Evolutionary conservation across 2,888 invertebrate species (phyloP).

Genomic region (Pristionchus maxplancki): DNA sequence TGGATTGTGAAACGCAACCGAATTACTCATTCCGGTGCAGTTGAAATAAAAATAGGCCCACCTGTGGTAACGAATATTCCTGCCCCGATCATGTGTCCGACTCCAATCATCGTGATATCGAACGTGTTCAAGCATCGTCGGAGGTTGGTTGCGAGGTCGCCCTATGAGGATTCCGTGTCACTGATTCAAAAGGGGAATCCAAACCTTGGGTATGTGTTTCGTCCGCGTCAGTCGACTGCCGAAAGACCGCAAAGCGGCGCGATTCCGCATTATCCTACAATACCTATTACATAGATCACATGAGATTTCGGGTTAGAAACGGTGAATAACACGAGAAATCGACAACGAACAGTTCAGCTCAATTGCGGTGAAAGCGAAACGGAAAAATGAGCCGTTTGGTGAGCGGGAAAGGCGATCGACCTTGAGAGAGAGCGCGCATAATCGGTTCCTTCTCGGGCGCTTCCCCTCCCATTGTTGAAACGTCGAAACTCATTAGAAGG

Average conservation of each 20-base stretch:
- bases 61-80: slow-evolving; percentile 90
- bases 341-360: too few species aligned
- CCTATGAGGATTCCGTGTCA: background rate
- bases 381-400: too few species aligned
- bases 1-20: background rate
- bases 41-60: background rate
- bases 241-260: background rate
- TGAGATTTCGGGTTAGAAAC: too few species aligned
- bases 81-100: slow-evolving; percentile 95
- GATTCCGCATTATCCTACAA: background rate
- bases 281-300: too few species aligned
- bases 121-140: slow-evolving; percentile 57
- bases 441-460: too few species aligned
- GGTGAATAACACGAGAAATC: too few species aligned
- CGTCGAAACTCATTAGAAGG: too few species aligned
- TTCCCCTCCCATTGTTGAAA: too few species aligned
- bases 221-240: background rate
- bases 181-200: background rate
- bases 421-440: too few species aligned
- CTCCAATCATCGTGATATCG: slow-evolving; percentile 87
- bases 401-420: too few species aligned
- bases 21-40: background rate
- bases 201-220: background rate
- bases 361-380: too few species aligned
- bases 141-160: slow-evolving; percentile 54